phyloP scores from a whole-genome alignment of 2,113 vertebrate species.

The Strix aluco region DNA sequence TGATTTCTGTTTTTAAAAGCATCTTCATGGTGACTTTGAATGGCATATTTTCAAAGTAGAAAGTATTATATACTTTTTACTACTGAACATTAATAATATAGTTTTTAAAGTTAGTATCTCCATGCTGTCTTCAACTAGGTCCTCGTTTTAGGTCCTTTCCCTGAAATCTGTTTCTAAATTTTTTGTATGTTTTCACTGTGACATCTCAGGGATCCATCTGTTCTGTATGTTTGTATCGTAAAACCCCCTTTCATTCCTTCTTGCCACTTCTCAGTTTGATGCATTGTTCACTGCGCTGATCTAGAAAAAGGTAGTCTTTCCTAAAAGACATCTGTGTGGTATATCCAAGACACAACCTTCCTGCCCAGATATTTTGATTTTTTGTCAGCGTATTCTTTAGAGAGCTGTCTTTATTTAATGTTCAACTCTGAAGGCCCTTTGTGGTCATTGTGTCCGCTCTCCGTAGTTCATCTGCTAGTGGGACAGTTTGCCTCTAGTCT shows the following conservation, averaged over 20 bases:
- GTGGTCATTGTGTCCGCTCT: not conserved
- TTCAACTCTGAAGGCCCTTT: not conserved
- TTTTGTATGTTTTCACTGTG: not conserved
- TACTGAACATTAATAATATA: not conserved
- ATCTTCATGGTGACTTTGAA: not conserved
- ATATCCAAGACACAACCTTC: not conserved
- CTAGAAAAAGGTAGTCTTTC: not conserved
- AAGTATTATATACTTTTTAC: not conserved
- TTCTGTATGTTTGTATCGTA: not conserved
- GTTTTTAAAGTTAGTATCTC: not conserved
- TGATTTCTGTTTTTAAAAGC: slow-evolving; percentile 9
- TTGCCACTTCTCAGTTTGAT: not conserved
- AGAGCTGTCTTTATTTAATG: not conserved
- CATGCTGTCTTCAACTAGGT: not conserved
- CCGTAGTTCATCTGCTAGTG: rapidly evolving
- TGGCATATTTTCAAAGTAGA: not conserved
- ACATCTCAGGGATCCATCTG: not conserved
- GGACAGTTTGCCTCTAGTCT: not conserved
- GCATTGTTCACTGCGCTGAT: not conserved
- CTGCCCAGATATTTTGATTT: not conserved
- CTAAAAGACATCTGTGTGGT: not conserved
- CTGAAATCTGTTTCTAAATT: not conserved
- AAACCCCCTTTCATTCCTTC: not conserved
- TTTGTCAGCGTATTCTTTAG: not conserved
- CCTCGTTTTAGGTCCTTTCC: not conserved